Conservation (phyloP, 92 coral and sea anemone genomes). For the Zoanthus solanderi region DNA sequence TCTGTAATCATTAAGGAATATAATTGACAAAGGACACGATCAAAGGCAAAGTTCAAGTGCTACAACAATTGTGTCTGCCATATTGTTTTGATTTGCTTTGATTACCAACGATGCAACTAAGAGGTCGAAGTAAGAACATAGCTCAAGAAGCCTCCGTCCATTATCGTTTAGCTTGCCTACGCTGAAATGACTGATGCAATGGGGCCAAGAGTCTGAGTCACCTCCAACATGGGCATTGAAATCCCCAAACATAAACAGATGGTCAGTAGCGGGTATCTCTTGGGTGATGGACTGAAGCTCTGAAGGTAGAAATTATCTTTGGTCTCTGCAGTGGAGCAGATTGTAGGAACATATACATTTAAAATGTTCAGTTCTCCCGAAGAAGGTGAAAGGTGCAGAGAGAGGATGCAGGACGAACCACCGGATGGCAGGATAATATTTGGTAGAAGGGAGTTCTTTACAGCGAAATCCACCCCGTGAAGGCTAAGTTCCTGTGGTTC, state of each 20-base stretch:
- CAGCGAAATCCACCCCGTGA: slow-evolving; percentile 15
- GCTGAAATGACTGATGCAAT: slow-evolving; percentile 18
- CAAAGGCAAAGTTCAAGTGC: slow-evolving; percentile 20
- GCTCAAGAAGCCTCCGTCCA: too few species aligned
- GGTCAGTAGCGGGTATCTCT: not conserved
- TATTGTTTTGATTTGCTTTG: not conserved
- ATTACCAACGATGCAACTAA: too few species aligned
- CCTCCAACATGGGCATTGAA: slow-evolving; percentile 35
- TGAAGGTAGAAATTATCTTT: not conserved
- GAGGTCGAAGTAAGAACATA: too few species aligned
- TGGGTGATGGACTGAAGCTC: not conserved
- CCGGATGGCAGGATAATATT: slow-evolving; percentile 18
- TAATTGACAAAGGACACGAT: slow-evolving; percentile 35
- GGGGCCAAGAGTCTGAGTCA: slow-evolving; percentile 44
- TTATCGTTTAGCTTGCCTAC: not conserved
- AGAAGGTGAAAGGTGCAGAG: slow-evolving; percentile 36
- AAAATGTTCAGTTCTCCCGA: slow-evolving; percentile 21
- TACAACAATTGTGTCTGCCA: not conserved
- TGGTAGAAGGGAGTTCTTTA: slow-evolving; percentile 8
- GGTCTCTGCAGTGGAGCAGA: not conserved
- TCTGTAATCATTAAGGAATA: slow-evolving; percentile 30
- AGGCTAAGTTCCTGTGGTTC: not conserved
- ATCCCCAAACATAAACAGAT: not conserved
- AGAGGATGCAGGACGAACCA: slow-evolving; percentile 6
- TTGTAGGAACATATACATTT: slow-evolving; percentile 31